Evolutionary conservation across 2,113 vertebrate species (phyloP), one percentile per base, ranked within the genome.

Genomic region (Cyanoderma ruficeps): DNA sequence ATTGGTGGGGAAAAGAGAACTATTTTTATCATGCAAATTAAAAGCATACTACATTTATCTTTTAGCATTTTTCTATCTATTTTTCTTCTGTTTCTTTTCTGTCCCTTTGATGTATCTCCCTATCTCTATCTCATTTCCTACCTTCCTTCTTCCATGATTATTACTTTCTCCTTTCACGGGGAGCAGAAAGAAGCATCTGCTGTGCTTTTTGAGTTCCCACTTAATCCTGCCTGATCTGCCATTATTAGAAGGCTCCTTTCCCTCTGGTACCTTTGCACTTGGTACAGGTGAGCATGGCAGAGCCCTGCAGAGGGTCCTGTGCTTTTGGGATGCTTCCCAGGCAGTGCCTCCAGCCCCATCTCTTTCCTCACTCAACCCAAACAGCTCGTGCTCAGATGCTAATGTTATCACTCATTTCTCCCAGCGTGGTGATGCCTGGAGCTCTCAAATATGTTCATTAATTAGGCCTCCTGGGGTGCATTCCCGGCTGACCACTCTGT

Each of bases 11-110:
- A 87, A 92, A 84, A 89, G 80, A 83, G 42, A 75, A 81, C 86
- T 88, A 78, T 90, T 91, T 88, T 95, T 93, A 89, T 83, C 50
- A 87, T 93, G 86, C 71, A 96, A 87, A 94, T 95, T 89, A 78
- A 88, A 95, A 86, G 37, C 56, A 64, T 55, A 83, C 64, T 92
- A 42, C 77, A 93, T 90, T 86, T 92, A 41, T 94, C 80, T 71
- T 89, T 83, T 86, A 59, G 30, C 11, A 1, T 84, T 87, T 96
- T 89, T 74, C 72, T 68, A 20, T 70, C 50, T 87, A 83, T 90
- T 93, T 89, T 85, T 85, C 83, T 91, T 90, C n/a, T 52, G 56
- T 75, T 89, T 82, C 35, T 79, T 78, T 89, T 64, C 89, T 85
- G 67, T 89, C 59, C n/a, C 23, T 92, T 84, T 92, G 79, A 93